Conservation (phyloP, 2,888 invertebrate genomes). For the Lottia gigantea region DNA sequence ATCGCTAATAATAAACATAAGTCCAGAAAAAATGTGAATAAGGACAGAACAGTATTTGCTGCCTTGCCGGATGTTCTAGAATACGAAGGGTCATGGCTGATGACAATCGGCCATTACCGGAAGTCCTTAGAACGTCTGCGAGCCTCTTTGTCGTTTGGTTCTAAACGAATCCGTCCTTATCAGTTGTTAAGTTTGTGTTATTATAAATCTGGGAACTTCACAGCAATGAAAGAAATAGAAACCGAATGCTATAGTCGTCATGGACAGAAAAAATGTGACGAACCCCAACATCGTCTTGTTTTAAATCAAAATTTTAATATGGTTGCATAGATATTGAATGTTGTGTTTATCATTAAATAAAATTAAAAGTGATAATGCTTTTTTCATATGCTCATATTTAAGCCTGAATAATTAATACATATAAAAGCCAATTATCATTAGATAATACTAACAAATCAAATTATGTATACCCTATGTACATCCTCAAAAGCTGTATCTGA, state of each 20-base stretch:
- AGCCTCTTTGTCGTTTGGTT: background rate
- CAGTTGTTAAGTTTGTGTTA: constrained; percentile 1
- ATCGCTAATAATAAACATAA: background rate
- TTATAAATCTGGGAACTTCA: background rate
- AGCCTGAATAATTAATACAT: too few species aligned
- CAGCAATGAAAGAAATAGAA: background rate
- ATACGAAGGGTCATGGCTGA: background rate
- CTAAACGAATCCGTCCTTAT: background rate
- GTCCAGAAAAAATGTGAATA: background rate
- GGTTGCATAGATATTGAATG: background rate
- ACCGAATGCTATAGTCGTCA: background rate
- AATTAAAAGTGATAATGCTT: too few species aligned
- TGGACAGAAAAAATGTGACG: background rate
- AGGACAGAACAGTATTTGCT: background rate
- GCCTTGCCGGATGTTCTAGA: background rate
- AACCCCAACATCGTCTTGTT: background rate
- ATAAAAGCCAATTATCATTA: too few species aligned
- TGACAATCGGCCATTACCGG: constrained; percentile 6
- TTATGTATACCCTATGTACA: too few species aligned
- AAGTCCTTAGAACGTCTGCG: background rate
- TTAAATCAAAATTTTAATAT: background rate
- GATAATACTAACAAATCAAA: too few species aligned
- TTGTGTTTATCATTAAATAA: too few species aligned
- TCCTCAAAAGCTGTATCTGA: too few species aligned
- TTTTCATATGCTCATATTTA: too few species aligned